These are phyloP conservation scores for Nudaria mundana DNA, from an alignment of 2,888 invertebrate species.

Conservation along the genomic window DNA sequence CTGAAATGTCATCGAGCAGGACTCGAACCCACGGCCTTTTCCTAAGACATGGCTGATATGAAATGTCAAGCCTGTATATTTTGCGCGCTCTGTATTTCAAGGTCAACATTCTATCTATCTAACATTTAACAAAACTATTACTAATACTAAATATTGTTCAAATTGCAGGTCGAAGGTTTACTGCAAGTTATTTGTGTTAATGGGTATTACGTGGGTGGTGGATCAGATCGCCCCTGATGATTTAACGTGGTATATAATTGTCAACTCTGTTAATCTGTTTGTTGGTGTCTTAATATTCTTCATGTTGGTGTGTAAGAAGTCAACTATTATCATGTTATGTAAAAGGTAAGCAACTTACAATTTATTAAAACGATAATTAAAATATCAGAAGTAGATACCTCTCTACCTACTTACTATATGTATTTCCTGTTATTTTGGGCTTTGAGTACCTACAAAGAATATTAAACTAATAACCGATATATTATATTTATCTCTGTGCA, in stretches of 20 bases:
- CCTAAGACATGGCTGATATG: no score
- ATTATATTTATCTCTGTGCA: no score
- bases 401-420: no score
- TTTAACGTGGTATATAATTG: background rate
- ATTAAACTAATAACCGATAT: no score
- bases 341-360: background rate
- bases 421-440: no score
- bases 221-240: background rate
- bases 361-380: background rate
- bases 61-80: no score
- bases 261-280: background rate
- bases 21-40: no score
- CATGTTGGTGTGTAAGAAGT: conserved; percentile 3
- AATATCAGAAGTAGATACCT: no score
- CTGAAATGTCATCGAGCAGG: no score
- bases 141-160: background rate
- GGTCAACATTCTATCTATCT: background rate
- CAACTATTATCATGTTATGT: background rate
- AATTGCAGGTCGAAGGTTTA: conserved; percentile 6
- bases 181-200: conserved; percentile 2
- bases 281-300: conserved; percentile 1
- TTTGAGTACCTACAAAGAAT: no score
- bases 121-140: background rate
- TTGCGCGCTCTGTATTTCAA: background rate
- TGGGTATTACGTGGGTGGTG: conserved; percentile 4